Evolutionary conservation across 2,797 vertebrate genomes (phyloP).

Genomic region (Allobates femoralis): DNA sequence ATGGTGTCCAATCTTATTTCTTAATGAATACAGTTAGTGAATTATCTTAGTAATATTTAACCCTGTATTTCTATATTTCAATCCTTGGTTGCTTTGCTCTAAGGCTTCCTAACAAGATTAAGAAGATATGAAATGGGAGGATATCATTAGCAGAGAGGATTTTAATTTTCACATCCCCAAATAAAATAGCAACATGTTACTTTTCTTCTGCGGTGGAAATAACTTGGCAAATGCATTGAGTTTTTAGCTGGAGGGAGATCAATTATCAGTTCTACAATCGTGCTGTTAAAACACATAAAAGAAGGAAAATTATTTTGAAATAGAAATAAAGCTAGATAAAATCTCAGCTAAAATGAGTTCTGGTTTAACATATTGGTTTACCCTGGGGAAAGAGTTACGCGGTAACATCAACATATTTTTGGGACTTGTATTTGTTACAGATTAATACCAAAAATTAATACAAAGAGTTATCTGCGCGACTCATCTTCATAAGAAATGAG

Average conservation of each 20-base stretch:
- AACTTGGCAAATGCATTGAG: conserved; percentile 33
- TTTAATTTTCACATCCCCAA: conserved; percentile 44
- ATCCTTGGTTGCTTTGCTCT: conserved; percentile 15
- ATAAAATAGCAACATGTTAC: background rate
- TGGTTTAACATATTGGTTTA: background rate
- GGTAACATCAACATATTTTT: background rate
- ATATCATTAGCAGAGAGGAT: conserved; percentile 30
- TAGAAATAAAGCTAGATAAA: conserved; percentile 27
- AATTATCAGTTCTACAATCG: conserved; percentile 46
- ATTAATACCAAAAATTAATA: background rate
- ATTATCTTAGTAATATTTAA: conserved; percentile 23
- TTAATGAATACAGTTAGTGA: conserved; percentile 12
- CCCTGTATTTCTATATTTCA: background rate
- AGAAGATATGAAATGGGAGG: conserved; percentile 1
- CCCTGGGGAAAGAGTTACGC: background rate
- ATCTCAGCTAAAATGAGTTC: background rate
- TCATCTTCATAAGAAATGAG: background rate
- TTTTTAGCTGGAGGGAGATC: conserved; percentile 34
- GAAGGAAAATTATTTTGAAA: conserved; percentile 25
- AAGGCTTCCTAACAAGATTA: conserved; percentile 6
- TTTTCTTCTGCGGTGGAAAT: conserved; percentile 1
- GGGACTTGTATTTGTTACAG: background rate
- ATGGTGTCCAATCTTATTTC: conserved; percentile 4
- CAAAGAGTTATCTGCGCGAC: background rate
- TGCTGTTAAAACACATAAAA: conserved; percentile 25